phyloP scores from a whole-genome alignment of 2,113 vertebrate genomes.

The Phoxinus phoxinus region DNA sequence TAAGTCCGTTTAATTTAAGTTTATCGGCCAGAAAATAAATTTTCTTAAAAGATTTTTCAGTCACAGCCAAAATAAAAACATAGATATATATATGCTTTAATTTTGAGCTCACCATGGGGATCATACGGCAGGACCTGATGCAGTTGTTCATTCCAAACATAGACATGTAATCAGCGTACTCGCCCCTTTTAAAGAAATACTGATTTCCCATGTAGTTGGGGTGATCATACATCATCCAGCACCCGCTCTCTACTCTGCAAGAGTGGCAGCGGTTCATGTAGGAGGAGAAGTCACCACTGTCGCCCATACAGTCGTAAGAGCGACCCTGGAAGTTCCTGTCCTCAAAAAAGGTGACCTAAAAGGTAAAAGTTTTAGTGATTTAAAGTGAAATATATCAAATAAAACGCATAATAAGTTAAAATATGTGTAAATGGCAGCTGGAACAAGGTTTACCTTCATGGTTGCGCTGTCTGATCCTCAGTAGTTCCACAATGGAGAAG shows the following conservation, averaged over 20 bases:
- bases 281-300: conserved; percentile 65
- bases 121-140: conserved; percentile 65
- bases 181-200: conserved; percentile 56
- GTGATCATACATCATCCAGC: conserved; percentile 59
- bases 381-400: neutral
- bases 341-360: conserved; percentile 72
- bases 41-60: too few species aligned
- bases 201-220: conserved; percentile 60
- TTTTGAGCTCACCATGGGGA: conserved; percentile 55
- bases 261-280: conserved; percentile 63
- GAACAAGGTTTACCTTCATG: conserved; percentile 12
- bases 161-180: conserved; percentile 62
- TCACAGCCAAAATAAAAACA: neutral
- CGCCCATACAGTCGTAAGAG: conserved; percentile 70
- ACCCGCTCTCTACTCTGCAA: conserved; percentile 55
- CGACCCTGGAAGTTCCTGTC: conserved; percentile 72
- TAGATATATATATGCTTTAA: neutral
- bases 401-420: neutral
- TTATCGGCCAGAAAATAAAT: neutral
- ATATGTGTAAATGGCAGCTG: neutral
- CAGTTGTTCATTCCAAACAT: conserved; percentile 59
- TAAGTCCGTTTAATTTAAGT: neutral
- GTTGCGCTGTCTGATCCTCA: neutral
- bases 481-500: conserved; percentile 19
- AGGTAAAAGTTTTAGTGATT: neutral